A percentile compares a stretch with the other conserved stretches of the same genome.
phyloP scores from a whole-genome alignment of 1,140 invertebrate genomes.

The Dinothrombium tinctorium region DNA sequence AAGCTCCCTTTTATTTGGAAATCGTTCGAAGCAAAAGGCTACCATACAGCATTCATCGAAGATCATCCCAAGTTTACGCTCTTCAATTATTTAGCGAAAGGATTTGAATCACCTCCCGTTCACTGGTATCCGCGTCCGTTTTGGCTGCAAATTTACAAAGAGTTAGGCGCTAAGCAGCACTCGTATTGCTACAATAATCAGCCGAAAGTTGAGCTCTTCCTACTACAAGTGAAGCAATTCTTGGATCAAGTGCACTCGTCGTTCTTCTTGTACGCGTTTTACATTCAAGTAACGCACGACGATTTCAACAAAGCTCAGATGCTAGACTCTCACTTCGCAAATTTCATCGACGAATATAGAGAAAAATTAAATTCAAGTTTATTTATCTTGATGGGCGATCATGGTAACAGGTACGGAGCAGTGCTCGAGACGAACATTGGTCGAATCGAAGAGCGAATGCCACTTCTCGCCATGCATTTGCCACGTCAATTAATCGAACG shows the following conservation, averaged over 20 bases:
- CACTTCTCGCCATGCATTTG: slow-evolving; percentile 16
- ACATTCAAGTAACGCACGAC: slow-evolving; percentile 11
- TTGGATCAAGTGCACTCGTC: slow-evolving; percentile 15
- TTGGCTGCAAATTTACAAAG: slow-evolving; percentile 16
- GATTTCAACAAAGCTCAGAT: slow-evolving; percentile 10
- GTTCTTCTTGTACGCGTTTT: slow-evolving; percentile 7
- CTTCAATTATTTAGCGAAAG: slow-evolving; percentile 41
- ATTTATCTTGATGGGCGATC: slow-evolving; percentile 11
- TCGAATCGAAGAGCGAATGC: slow-evolving; percentile 19
- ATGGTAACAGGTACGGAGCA: slow-evolving; percentile 11
- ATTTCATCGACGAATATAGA: slow-evolving; percentile 3
- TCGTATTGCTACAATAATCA: slow-evolving; percentile 8
- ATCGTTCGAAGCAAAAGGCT: slow-evolving; percentile 32
- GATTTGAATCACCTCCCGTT: slow-evolving; percentile 46
- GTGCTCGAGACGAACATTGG: slow-evolving; percentile 15
- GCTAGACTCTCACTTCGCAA: slow-evolving; percentile 7
- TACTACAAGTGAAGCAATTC: slow-evolving; percentile 16
- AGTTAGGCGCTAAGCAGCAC: slow-evolving; percentile 6
- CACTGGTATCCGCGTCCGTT: slow-evolving; percentile 58
- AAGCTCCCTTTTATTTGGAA: slow-evolving; percentile 18
- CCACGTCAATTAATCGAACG: slow-evolving; percentile 12
- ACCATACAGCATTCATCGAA: slow-evolving; percentile 50
- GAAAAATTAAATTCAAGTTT: slow-evolving; percentile 5
- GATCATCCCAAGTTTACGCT: slow-evolving; percentile 44
- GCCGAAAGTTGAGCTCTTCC: slow-evolving; percentile 13